Percentiles rank a stretch among this genome's conserved stretches.
Evolutionary conservation across 2,888 invertebrate species (phyloP).

Genomic region (Ceramica pisi): DNA sequence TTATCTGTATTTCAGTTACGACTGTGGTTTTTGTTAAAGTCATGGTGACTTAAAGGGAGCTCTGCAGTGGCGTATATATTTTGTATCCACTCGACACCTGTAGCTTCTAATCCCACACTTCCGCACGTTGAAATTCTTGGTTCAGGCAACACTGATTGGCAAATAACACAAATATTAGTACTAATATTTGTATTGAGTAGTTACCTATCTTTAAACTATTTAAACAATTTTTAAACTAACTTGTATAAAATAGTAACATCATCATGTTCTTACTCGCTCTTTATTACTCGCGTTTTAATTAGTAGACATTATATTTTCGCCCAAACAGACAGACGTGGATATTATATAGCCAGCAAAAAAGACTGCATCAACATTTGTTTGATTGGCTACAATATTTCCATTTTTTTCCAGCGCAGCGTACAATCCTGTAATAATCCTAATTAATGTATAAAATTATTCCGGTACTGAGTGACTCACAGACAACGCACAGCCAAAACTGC

Average conservation of each 20-base stretch:
- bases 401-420: constrained; percentile 6
- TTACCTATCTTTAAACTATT: too few species aligned
- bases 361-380: constrained; percentile 9
- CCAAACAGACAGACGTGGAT: not conserved
- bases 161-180: not conserved
- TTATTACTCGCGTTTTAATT: not conserved
- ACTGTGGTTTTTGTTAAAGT: not conserved
- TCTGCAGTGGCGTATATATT: not conserved
- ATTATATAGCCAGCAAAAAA: not conserved
- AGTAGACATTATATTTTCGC: not conserved
- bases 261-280: too few species aligned
- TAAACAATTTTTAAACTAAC: too few species aligned
- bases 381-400: not conserved
- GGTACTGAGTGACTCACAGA: too few species aligned
- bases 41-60: not conserved
- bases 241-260: not conserved
- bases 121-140: constrained; percentile 1
- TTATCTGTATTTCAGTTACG: not conserved
- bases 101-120: not conserved
- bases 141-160: not conserved
- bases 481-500: too few species aligned
- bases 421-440: too few species aligned
- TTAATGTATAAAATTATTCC: too few species aligned
- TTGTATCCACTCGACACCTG: not conserved
- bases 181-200: too few species aligned